Percentiles rank a stretch among this genome's conserved stretches.
Conservation (phyloP, 2,888 invertebrate species). For the Parnassius smintheus region DNA sequence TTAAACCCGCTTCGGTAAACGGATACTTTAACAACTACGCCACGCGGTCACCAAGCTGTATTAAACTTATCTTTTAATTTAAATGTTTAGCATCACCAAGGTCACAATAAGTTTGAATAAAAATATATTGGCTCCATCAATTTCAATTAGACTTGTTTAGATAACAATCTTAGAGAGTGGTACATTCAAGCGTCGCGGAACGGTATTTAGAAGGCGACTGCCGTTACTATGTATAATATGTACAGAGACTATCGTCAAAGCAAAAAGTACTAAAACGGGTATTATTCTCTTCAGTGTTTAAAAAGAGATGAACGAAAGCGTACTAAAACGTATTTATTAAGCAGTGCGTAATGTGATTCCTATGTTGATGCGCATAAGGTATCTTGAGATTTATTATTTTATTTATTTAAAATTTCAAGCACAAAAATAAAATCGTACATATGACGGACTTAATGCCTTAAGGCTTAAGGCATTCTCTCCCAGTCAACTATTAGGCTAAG, state of each 20-base stretch:
- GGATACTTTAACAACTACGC: no score
- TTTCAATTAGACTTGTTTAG: slow-evolving; percentile 26
- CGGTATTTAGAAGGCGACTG: slow-evolving; percentile 24
- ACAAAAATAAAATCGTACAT: no score
- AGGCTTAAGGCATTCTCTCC: no score
- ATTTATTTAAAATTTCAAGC: no score
- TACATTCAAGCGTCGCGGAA: slow-evolving; percentile 24
- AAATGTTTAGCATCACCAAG: neutral
- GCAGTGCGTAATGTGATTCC: no score
- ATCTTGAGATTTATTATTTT: no score
- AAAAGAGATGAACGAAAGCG: slow-evolving; percentile 15
- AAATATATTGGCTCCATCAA: slow-evolving; percentile 26
- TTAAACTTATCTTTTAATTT: neutral
- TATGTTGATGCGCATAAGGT: no score
- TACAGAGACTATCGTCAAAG: slow-evolving; percentile 21
- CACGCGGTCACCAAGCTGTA: no score
- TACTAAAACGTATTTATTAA: neutral
- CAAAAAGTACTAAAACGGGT: slow-evolving; percentile 7
- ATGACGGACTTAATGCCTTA: no score
- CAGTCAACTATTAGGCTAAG: no score
- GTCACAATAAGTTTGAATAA: slow-evolving; percentile 20
- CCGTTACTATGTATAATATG: slow-evolving; percentile 10
- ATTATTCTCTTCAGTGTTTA: slow-evolving; percentile 16
- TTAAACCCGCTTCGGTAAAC: no score
- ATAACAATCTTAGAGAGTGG: slow-evolving; percentile 25